Conservation (phyloP, 1,140 invertebrate genomes). For the Eurytemora carolleeae region DNA sequence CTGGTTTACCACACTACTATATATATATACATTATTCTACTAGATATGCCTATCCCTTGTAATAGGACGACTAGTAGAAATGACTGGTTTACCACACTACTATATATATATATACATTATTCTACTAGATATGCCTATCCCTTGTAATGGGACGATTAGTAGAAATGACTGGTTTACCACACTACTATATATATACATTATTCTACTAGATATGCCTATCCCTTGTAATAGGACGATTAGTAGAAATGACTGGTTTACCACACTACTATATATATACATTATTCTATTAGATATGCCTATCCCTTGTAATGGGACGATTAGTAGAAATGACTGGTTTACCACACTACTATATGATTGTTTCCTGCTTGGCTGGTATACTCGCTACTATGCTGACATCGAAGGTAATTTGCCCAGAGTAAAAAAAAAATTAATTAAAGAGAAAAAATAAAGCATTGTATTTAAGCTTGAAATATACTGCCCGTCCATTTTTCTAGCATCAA, state of each 20-base stretch:
- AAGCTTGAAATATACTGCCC: too few relatives aligned
- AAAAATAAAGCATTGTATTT: too few relatives aligned
- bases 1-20: too few relatives aligned
- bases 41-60: too few relatives aligned
- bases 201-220: not conserved
- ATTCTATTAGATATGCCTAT: constrained; percentile 29
- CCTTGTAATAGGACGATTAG: too few relatives aligned
- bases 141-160: not conserved
- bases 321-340: constrained; percentile 28
- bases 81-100: too few relatives aligned
- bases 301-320: constrained; percentile 28
- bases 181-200: not conserved
- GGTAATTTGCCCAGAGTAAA: constrained; percentile 19
- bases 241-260: too few relatives aligned
- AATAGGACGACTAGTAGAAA: too few relatives aligned
- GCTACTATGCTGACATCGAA: constrained; percentile 16
- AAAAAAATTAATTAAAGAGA: too few relatives aligned
- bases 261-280: not conserved
- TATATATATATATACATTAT: not conserved
- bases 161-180: not conserved
- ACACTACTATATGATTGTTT: constrained; percentile 26
- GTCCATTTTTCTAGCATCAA: too few relatives aligned
- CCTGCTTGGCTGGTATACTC: constrained; percentile 19
- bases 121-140: not conserved
- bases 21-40: too few relatives aligned